Base-by-base conservation (phyloP, 2,113 vertebrate genomes). In the Rutilus rutilus region DNA sequence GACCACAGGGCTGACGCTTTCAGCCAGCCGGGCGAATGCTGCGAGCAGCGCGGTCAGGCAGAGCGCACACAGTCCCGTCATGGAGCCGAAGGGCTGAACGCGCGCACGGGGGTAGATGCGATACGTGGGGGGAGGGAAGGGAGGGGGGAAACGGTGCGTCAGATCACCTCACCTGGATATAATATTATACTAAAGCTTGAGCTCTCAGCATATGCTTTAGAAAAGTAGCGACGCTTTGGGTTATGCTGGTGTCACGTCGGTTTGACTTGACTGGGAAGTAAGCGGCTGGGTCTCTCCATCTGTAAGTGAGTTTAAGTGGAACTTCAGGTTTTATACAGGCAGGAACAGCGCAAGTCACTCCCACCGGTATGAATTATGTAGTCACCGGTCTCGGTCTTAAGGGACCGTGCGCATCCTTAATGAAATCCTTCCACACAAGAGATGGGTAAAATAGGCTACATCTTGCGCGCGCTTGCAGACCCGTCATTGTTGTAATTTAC, bases 301-400 rank as follows among this genome's bases (percentile, higher is more conserved):
- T 96, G 94, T 93, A 88, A 89, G 78, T 90, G 90, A 76, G 85
- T 80, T 85, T 92, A 85, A 82, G 62, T 85, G 87, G 86, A 92
- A 91, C 90, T 94, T 95, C 91, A 93, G 80, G 91, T 93, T 98
- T 96, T 97, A 97, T 98, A 97, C 92, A 84, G 92, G 92, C 92
- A 93, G 92, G 91, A 92, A 93, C 92, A 91, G 91, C 90, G 93
- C 80, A 94, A 93, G 96, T 96, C 96, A 97, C 97, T 96, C 97
- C 97, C 97, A 94, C 92, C 91, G 87, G 93, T 91, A 90, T 92
- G 94, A 91, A 92, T 92, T 92, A 92, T 86, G 85, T 88, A 91
- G 86, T 84, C 82, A 83, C 77, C 67, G 74, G 86, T 85, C 88
- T 89, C 67, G 69, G 87, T 85, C 88, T 89, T 89, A 89, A 89